Base-by-base conservation (phyloP, 2,113 vertebrate genomes). In the Xenopus laevis region DNA sequence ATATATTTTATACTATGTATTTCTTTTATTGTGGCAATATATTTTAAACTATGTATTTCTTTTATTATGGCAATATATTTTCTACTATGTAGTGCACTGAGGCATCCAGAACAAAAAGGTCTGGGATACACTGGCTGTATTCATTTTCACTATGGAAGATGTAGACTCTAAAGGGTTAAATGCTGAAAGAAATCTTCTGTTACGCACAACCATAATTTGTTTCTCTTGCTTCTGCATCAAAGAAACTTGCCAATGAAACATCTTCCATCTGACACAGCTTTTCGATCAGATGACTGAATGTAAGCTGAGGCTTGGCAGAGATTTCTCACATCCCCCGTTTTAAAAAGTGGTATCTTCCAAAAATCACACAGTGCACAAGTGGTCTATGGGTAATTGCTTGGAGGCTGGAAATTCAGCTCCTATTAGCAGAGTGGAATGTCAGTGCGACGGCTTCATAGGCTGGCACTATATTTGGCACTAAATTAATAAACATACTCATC, bases 181-280 rank as follows among this genome's bases (percentile, higher is more conserved):
- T 30, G 20, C 23, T 61, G 11, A 61, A 61, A 61, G 59, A 61
- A 61, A 21, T 61, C 20, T 61, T 16, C 17, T 55, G 13, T 55
- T 55, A 55, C 1, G 17, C 17, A 7, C 59, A 27, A 20, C 11
- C 23, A 27, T 27, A 61, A 61, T 61, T 21, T 61, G 59, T 61
- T 61, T 13, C 15, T 61, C 59, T 13, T 61, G 59, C 23, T 13
- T 27, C 13, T 61, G 20, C 21, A 61, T 61, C 59, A 61, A 21
- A 61, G 59, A 61, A 61, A 61, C 59, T 13, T 61, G 59, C 23
- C 30, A 30, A 61, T 61, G 10, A 61, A 61, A 30, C 59, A 30
- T 27, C 59, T 61, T 59, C 17, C 20, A 61, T 61, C 10, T 30
- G 59, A 61, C 21, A 27, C 12, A 61, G 59, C 20, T 27, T 27